Evolutionary conservation across 1,140 invertebrate genomes (phyloP), one percentile per base, ranked within the genome.

Genomic region (Acarapis woodi): DNA sequence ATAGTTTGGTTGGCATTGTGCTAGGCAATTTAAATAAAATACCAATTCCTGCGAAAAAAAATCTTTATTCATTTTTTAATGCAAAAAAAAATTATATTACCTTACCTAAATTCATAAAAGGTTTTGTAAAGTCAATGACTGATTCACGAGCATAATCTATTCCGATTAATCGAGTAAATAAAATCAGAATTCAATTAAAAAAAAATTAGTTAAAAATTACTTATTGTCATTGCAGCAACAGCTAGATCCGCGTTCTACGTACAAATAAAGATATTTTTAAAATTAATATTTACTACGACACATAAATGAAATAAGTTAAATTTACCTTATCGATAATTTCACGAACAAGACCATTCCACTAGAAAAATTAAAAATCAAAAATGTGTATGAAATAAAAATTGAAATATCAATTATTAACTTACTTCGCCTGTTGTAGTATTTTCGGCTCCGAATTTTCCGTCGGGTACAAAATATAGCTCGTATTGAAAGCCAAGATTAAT

Each of bases 81-180:
- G n/a, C n/a, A n/a, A n/a, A n/a, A n/a, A n/a, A n/a, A n/a, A n/a
- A n/a, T n/a, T n/a, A n/a, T n/a, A n/a, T n/a, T n/a, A n/a, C n/a
- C n/a, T n/a, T n/a, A n/a, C 70, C 80, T 37, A 87, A 61, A 57
- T 85, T 83, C 80, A 88, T 87, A 51, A 85, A 90, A 1, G 82
- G 82, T 66, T 83, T 83, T 6, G 79, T 87, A 52, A 88, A 90
- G 54, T 88, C 79, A 2, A 88, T 78, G 2, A 73, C 78, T 56
- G 75, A 67, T 45, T 78, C 67, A 21, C 83, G 56, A 47, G 80
- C 76, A 51, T 80, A 83, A 2, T 78, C 88, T 43, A 90, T 88
- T 8, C n/a, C n/a, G n/a, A n/a, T n/a, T n/a, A n/a, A n/a, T n/a
- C n/a, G n/a, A n/a, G n/a, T n/a, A n/a, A n/a, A 55, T 57, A 3